phyloP scores from a whole-genome alignment of 53 echinoderm and acorn worm species.

The Mesocentrotus franciscanus region DNA sequence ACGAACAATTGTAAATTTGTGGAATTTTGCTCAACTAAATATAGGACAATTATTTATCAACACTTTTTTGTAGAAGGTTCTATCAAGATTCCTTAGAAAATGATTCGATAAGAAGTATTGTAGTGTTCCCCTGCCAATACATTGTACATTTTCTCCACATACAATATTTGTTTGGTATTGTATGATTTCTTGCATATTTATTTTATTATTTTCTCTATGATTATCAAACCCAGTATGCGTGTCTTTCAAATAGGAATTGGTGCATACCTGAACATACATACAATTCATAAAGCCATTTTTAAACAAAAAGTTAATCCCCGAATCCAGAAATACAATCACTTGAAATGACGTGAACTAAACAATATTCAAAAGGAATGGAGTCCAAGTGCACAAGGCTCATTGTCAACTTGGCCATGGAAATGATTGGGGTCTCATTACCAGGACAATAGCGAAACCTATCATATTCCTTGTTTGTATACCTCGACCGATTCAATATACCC shows the following conservation, averaged over 20 bases:
- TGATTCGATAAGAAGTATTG: not conserved
- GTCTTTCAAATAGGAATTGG: too few relatives aligned
- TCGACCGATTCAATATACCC: not conserved
- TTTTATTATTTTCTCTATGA: too few relatives aligned
- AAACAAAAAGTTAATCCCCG: too few relatives aligned
- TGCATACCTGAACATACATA: too few relatives aligned
- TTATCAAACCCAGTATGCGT: too few relatives aligned
- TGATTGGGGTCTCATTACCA: not conserved
- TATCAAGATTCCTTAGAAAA: not conserved
- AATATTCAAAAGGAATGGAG: not conserved
- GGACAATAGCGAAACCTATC: conserved; percentile 1
- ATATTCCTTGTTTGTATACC: not conserved
- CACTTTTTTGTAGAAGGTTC: not conserved
- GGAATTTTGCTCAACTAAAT: not conserved
- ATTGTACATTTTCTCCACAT: too few relatives aligned
- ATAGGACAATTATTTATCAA: not conserved
- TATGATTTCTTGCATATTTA: too few relatives aligned
- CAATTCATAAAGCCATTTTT: too few relatives aligned
- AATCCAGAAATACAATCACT: too few relatives aligned
- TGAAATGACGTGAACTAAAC: not conserved
- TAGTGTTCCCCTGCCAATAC: not conserved
- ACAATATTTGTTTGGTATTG: too few relatives aligned
- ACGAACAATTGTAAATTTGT: not conserved
- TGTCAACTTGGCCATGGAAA: not conserved
- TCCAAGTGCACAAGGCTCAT: not conserved